Percentiles rank a stretch among this genome's conserved stretches.
Conservation (phyloP, 2,113 vertebrate genomes). For the Ranitomeya variabilis region DNA sequence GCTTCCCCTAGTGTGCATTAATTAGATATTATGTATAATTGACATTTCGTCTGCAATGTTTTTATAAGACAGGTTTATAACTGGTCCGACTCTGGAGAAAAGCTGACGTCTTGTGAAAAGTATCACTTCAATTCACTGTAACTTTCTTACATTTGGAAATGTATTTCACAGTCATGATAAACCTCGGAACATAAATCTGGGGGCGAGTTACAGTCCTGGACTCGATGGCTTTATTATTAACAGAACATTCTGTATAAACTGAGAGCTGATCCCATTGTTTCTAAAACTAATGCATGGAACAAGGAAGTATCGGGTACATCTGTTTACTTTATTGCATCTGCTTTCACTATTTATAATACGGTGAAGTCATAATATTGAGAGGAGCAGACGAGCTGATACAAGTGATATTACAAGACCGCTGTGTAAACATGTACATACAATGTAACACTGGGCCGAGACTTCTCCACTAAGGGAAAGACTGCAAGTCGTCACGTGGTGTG, state of each 20-base stretch:
- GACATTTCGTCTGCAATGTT: neutral
- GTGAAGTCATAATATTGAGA: slow-evolving; percentile 36
- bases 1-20: neutral
- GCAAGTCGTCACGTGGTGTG: neutral
- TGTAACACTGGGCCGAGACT: neutral
- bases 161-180: neutral
- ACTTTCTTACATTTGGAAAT: neutral
- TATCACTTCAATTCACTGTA: neutral
- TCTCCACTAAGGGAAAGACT: neutral
- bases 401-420: neutral
- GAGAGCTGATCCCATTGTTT: slow-evolving; percentile 13
- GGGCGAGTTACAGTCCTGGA: neutral
- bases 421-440: neutral
- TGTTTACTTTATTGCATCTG: slow-evolving; percentile 38
- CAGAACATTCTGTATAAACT: slow-evolving; percentile 6
- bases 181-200: neutral
- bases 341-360: slow-evolving; percentile 27
- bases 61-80: neutral
- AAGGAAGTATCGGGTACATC: slow-evolving; percentile 14
- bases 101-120: neutral
- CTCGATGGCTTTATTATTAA: slow-evolving; percentile 31
- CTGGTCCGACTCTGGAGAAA: no score
- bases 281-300: slow-evolving; percentile 6
- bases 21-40: neutral
- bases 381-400: neutral